Base-by-base conservation (phyloP, 2,113 vertebrate species). In the Himantopus leucocephalus region DNA sequence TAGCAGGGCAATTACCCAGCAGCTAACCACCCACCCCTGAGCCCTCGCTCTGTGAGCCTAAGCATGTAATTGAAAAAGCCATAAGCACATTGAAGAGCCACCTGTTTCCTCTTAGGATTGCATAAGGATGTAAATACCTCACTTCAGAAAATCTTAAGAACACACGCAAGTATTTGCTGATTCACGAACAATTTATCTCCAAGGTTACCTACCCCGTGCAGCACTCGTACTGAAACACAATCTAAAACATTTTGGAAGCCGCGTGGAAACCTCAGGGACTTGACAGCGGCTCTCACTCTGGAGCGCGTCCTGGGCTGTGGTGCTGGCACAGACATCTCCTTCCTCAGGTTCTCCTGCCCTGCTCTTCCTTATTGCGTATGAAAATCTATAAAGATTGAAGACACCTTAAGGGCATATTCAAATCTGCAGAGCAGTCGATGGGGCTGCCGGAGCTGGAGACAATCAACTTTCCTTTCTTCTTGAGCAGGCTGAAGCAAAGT, bases 31-130 rank as follows among this genome's bases (percentile, higher is more conserved):
- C 75, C 91, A 72, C 89, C 91, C 63, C 60, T 4, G 39, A 68
- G 84, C 45, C 70, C 77, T 85, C 6, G 2, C 71, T 79, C 83
- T n/a, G 35, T 55, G 62, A 96, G 92, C 92, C 88, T 81, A 16
- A 93, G 83, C 58, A 3, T 58, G 80, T 22, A 35, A 92, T 64
- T 96, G 95, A 63, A 82, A 94, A 80, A 97, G 78, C 63, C 94
- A 45, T 68, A 86, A 88, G 62, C 47, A 67, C 24, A 12, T 1
- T 79, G 68, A 34, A 35, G 83, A 83, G 48, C 59, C 90, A 87
- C n/a, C 92, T 91, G 80, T 72, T 94, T 94, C 92, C 89, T 91
- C 95, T 94, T 56, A 63, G 55, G 48, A 82, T 95, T 94, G 35
- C 12, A 55, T 64, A 73, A 88, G 56, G 78, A 92, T 81, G 85